These are phyloP conservation scores for Drosophila suboccidentalis DNA, from an alignment of 2,888 invertebrate species.

Conservation along the genomic window DNA sequence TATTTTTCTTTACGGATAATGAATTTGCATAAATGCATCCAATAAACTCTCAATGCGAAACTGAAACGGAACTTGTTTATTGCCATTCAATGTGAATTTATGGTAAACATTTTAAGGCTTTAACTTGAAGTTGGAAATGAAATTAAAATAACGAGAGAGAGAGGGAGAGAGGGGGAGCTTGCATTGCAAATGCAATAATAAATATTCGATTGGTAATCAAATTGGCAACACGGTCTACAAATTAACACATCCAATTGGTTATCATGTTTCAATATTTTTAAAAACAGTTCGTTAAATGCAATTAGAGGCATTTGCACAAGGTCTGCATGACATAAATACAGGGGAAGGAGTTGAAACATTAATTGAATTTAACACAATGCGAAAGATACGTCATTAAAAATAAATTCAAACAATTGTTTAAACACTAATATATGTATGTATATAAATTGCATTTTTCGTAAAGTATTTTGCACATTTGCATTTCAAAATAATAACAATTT, in stretches of 20 bases:
- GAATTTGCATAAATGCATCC: constrained; percentile 29
- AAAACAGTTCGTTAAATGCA: constrained; percentile 26
- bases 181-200: constrained; percentile 40
- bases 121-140: constrained; percentile 50
- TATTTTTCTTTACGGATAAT: constrained; percentile 5
- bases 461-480: constrained; percentile 24
- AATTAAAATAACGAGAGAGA: constrained; percentile 59
- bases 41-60: not conserved
- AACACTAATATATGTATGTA: constrained; percentile 3
- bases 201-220: constrained; percentile 60
- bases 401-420: constrained; percentile 17
- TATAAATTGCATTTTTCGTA: constrained; percentile 13
- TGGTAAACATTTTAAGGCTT: constrained; percentile 10
- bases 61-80: constrained; percentile 25
- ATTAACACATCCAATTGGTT: constrained; percentile 53
- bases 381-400: not conserved
- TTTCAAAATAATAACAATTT: constrained; percentile 67
- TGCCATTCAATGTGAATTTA: constrained; percentile 21
- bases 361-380: constrained; percentile 50
- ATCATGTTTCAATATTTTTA: constrained; percentile 32
- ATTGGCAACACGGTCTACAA: constrained; percentile 41
- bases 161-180: not conserved
- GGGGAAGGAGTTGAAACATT: not conserved
- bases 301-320: constrained; percentile 20
- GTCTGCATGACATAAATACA: not conserved